These are phyloP conservation scores for Euphydryas editha DNA, from an alignment of 2,888 invertebrate species.

Conservation along the genomic window DNA sequence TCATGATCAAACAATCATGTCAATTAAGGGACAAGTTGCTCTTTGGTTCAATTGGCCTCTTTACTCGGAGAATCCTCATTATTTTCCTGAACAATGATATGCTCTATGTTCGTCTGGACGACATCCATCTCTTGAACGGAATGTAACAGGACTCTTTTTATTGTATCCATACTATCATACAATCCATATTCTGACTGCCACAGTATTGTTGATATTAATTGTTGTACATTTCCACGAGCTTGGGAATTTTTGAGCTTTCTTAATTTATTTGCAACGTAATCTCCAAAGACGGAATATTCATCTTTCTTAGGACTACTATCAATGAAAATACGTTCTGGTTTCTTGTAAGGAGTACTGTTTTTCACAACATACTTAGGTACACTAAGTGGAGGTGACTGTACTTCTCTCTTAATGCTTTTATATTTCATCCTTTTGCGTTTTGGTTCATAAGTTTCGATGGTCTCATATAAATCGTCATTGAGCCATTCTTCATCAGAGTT, in stretches of 20 bases:
- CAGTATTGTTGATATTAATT: slow-evolving; percentile 72
- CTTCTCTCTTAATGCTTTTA: slow-evolving; percentile 68
- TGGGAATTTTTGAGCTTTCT: slow-evolving; percentile 65
- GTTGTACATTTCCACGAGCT: slow-evolving; percentile 71
- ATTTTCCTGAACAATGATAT: slow-evolving; percentile 20
- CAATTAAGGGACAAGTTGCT: neutral
- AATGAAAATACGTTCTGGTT: slow-evolving; percentile 46
- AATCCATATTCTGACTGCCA: slow-evolving; percentile 78
- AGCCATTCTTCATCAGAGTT: slow-evolving; percentile 75
- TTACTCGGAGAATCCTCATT: slow-evolving; percentile 10
- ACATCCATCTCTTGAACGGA: slow-evolving; percentile 52
- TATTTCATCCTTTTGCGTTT: slow-evolving; percentile 61
- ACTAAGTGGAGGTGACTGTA: slow-evolving; percentile 56
- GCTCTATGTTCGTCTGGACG: slow-evolving; percentile 37
- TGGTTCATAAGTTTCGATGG: slow-evolving; percentile 61
- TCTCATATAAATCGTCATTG: slow-evolving; percentile 67
- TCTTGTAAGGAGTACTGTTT: slow-evolving; percentile 29
- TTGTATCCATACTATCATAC: slow-evolving; percentile 70
- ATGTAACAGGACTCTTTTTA: slow-evolving; percentile 66
- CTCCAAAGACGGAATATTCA: slow-evolving; percentile 73
- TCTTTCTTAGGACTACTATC: slow-evolving; percentile 57
- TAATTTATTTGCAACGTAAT: slow-evolving; percentile 74
- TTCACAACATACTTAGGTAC: slow-evolving; percentile 39
- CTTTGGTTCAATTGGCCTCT: slow-evolving; percentile 34
- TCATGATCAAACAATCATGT: neutral